Percentiles rank a stretch among this genome's conserved stretches.
Conservation (phyloP, 1,140 invertebrate genomes). For the Chrysomallon squamiferum region DNA sequence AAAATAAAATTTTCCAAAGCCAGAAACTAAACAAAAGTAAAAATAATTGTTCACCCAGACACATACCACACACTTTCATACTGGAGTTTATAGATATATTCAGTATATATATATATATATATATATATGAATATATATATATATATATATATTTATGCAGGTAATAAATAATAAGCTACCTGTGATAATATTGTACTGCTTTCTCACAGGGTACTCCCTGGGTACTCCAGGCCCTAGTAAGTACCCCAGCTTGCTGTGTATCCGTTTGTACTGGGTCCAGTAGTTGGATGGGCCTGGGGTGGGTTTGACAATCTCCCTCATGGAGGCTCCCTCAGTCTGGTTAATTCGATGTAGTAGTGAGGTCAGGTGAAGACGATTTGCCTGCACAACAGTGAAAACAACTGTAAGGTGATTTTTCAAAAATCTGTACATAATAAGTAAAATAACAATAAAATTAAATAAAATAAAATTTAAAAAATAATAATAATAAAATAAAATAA, state of each 20-base stretch:
- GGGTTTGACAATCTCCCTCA: slow-evolving; percentile 28
- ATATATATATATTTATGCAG: no score
- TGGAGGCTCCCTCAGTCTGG: slow-evolving; percentile 36
- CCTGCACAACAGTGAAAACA: slow-evolving; percentile 24
- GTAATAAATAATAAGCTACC: no score
- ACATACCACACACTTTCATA: no score
- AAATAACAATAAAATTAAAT: neutral
- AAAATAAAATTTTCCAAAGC: no score
- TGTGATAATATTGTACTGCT: slow-evolving; percentile 47
- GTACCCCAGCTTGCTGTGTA: slow-evolving; percentile 43
- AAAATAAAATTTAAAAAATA: neutral
- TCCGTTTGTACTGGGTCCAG: slow-evolving; percentile 50
- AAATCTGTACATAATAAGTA: neutral
- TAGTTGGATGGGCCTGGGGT: slow-evolving; percentile 22
- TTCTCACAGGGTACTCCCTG: slow-evolving; percentile 29
- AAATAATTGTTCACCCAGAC: no score
- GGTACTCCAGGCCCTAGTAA: slow-evolving; percentile 39
- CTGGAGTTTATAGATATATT: no score
- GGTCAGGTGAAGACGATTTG: slow-evolving; percentile 36
- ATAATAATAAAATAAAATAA: neutral
- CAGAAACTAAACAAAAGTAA: no score
- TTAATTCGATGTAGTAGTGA: slow-evolving; percentile 40
- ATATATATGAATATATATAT: no score
- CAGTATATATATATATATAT: no score
- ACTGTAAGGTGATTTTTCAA: neutral